Evolutionary conservation across 2,888 invertebrate genomes (phyloP), one percentile per base, ranked within the genome.

Genomic region (Meiosimyza decipiens): DNA sequence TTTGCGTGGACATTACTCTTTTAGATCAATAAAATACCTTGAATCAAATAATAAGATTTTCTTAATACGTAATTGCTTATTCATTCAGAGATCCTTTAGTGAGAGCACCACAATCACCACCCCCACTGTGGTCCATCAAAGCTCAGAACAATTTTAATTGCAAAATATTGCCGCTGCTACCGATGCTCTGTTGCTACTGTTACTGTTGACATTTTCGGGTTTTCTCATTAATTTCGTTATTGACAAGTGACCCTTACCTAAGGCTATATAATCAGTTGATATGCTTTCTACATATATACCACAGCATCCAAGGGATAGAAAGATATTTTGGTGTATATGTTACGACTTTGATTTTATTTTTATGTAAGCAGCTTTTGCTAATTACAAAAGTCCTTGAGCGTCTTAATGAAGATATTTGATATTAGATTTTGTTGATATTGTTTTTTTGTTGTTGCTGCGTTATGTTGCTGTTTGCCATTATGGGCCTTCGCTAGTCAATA

Each of bases 111-210:
- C 40, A 40, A 9, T 9, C 40, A 40, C 33, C 33, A 40, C 15
- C 47, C 18, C 33, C 47, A 18, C 62, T 28, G 33, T 28, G 16
- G 15, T 18, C 28, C 11, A 18, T 59, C 15, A 59, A 15, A 59
- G 59, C 22, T 59, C 62, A 62, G 40, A 33, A 18, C 11, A 33
- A n/a, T 13, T 62, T 33, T 62, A 47, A 15, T 11, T 55, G 47
- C 40, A 15, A 15, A 50, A 52, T 18, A 49, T 66, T 28, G 28
- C 18, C 22, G 28, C 28, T 68, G 57, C 40, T 55, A 54, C 52
- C 54, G 79, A 76, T 80, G 77, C 80, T 77, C 72, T 66, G 70
- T 71, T 68, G 57, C 33, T 40, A 4, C 16, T 22, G 16, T 18
- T 67, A 33, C 55, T 22, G 11, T 28, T n/a, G 57, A 33, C 49